These are phyloP conservation scores for Temnothorax unifasciatus DNA, from an alignment of 2,888 invertebrate genomes.

Conservation along the genomic window DNA sequence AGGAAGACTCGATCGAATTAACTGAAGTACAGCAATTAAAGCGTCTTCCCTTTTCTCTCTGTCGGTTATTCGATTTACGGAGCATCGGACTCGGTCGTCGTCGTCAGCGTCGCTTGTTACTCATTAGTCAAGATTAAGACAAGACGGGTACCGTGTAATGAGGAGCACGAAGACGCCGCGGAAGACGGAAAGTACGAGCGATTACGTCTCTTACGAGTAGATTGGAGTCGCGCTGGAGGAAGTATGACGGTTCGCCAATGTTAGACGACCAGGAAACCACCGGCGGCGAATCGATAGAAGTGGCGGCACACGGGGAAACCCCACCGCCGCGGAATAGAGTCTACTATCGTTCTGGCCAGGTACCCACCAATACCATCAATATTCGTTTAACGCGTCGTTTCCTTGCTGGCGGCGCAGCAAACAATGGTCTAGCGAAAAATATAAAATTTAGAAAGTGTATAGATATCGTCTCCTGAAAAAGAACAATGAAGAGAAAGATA, in stretches of 20 bases:
- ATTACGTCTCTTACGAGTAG: conserved; percentile 57
- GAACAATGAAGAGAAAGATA: conserved; percentile 12
- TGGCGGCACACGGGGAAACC: conserved; percentile 71
- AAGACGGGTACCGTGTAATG: conserved; percentile 74
- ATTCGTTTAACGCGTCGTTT: conserved; percentile 81
- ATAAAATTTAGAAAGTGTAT: conserved; percentile 69
- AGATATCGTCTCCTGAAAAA: not conserved
- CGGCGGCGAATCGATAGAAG: conserved; percentile 73
- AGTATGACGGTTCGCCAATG: conserved; percentile 69
- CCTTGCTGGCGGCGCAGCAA: conserved; percentile 69
- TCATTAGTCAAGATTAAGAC: conserved; percentile 80
- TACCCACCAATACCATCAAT: conserved; percentile 77
- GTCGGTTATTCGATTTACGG: conserved; percentile 55
- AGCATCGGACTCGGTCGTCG: conserved; percentile 64
- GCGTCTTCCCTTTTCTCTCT: conserved; percentile 45
- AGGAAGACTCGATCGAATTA: conserved; percentile 49
- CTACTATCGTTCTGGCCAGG: conserved; percentile 80
- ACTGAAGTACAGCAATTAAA: conserved; percentile 54
- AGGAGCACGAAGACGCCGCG: conserved; percentile 68
- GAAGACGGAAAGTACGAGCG: conserved; percentile 55
- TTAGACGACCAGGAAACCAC: conserved; percentile 73
- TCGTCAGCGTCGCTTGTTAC: conserved; percentile 73
- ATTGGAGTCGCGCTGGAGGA: conserved; percentile 38
- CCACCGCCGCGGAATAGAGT: conserved; percentile 77
- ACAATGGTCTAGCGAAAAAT: conserved; percentile 74